Base-by-base conservation (phyloP, 2,888 invertebrate species). In the Thereva nobilitata region DNA sequence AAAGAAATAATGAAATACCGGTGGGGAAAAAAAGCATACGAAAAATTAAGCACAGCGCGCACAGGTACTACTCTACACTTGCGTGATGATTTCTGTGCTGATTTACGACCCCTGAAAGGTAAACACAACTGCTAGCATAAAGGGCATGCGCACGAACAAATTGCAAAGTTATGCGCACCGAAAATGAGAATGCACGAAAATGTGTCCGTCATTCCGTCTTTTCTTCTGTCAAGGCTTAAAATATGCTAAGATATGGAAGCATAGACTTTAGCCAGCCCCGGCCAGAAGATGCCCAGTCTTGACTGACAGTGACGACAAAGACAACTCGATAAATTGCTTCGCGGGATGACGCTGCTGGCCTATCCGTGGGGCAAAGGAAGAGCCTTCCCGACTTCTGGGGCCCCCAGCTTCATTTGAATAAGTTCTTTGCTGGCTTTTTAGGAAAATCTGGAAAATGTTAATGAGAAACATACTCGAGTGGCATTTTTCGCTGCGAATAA, bases 401-500 rank as follows among this genome's bases (percentile, higher is more conserved):
- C 45, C 8, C 52, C 10, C 23, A 44, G 49, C 53, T 23, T 47
- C 55, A 67, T 67, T 67, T 63, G 61, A 67, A 67, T 67, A 52
- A 56, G 45, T 38, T 54, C 41, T 55, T 6, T 3, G 65, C 12
- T 4, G 49, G 42, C 45, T 67, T 67, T 67, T 41, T 44, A 61
- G 8, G 64, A 67, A 67, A 67, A 67, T 64, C 54, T 47, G 64
- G 53, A 53, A 67, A 67, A 67, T 67, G 67, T 67, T 67, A 64
- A 64, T 67, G 64, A 64, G 64, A 49, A 41, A 50, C 23, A 12
- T 5, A 41, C 50, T 50, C 50, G n/a, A 9, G 40, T 38, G 50
- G 50, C 45, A 40, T 50, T 50, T 61, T 50, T 49, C 42, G 37
- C 8, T 23, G 8, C 10, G 9, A 6, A 38, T 37, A 45, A 37